Conservation (phyloP, 2,797 vertebrate genomes). For the Epinephelus coioides region DNA sequence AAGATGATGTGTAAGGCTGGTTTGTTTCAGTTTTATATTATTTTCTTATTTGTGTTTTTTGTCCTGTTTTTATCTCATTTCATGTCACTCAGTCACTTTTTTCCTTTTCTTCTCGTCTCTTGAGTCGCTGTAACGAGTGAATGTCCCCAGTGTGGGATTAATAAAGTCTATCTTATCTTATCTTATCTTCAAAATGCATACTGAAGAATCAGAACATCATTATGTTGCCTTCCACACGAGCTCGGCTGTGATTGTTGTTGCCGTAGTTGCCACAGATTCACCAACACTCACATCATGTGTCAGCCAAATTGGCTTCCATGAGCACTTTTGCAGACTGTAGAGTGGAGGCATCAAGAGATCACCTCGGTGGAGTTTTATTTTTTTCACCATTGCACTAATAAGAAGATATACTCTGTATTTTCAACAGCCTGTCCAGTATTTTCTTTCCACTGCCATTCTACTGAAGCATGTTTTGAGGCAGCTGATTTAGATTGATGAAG, state of each 20-base stretch:
- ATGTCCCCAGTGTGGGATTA: too few relatives aligned
- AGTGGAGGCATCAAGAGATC: neutral
- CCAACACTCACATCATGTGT: slow-evolving; percentile 7
- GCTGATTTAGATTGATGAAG: neutral
- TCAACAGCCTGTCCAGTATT: neutral
- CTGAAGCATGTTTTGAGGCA: slow-evolving; percentile 17
- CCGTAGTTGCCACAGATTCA: neutral
- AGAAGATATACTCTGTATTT: neutral
- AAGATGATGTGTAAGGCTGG: neutral
- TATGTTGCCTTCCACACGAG: neutral
- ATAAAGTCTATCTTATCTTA: too few relatives aligned
- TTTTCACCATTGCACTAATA: neutral
- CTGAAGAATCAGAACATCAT: neutral
- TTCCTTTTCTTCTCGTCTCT: too few relatives aligned
- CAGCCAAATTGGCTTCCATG: slow-evolving; percentile 19
- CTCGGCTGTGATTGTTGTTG: slow-evolving; percentile 11
- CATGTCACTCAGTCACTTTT: too few relatives aligned
- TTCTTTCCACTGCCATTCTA: neutral
- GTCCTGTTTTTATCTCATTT: too few relatives aligned
- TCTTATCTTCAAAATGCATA: neutral
- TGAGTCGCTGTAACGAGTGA: too few relatives aligned
- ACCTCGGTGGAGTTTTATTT: neutral
- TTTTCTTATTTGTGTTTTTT: too few relatives aligned
- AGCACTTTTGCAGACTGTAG: neutral
- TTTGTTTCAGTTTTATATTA: neutral